Evolutionary conservation across 2,797 vertebrate species (phyloP), one percentile per base, ranked within the genome.

Genomic region (Paguma larvata): DNA sequence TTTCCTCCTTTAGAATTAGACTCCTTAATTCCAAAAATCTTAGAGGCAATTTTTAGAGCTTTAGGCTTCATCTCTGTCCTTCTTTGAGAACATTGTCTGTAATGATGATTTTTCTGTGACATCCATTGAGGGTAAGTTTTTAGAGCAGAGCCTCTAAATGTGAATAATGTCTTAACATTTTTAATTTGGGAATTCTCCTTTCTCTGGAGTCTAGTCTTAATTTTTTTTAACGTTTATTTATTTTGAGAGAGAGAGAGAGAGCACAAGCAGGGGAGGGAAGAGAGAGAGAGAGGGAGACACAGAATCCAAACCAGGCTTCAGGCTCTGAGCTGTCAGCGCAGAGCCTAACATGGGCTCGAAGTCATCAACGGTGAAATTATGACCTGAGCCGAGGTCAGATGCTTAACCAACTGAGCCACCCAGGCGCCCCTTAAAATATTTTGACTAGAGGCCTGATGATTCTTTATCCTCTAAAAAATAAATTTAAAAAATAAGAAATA

Each of bases 161-260:
- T 82, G 14, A 6, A 82, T 34, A 51, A 19, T 85, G 21, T 72
- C 38, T 85, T 89, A 56, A 89, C 73, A 48, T 30, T 82, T 72
- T 86, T 34, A 90, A 77, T 77, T 51, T 86, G 18, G 14, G 16
- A 7, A 75, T 80, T 56, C 32, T 51, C 51, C 12, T 85, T 75
- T 89, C 48, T 89, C 59, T 85, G n/a, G 18, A 72, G 14, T 91
- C 67, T 92, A 53, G 56, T 46, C 73, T 72, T 85, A 89, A 93
- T 32, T 53, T 59, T 67, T 68, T 86, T 21, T 56, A 56, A 23
- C 9, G 3, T 59, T 59, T 23, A 59, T 59, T 59, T 59, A 59
- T 59, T 59, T 59, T 59, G 56, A 59, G 56, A 59, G 56, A 59
- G 56, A 56, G 56, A 8, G 19, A 59, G 19, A 59, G 56, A 59